These are phyloP conservation scores for Diabrotica undecimpunctata DNA, from an alignment of 1,140 invertebrate species.

Conservation along the genomic window DNA sequence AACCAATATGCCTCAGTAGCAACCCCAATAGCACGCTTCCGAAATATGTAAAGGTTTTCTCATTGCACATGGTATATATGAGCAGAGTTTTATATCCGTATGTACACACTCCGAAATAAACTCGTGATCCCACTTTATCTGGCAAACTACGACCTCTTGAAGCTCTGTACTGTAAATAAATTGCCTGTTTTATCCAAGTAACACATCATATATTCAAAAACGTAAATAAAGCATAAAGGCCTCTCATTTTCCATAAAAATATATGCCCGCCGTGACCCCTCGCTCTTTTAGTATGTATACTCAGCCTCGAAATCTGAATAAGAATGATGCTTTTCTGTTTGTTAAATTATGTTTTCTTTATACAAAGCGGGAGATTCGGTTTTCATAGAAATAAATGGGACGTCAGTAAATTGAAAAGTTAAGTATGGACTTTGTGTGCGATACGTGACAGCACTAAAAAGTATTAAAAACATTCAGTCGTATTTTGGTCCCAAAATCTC, in stretches of 20 bases:
- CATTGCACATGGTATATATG: no score
- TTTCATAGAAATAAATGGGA: constrained; percentile 27
- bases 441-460: constrained; percentile 29
- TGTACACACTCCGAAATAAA: neutral
- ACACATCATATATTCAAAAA: constrained; percentile 3
- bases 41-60: no score
- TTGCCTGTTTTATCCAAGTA: constrained; percentile 1
- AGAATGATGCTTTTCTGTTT: constrained; percentile 16
- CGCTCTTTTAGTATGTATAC: constrained; percentile 4
- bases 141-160: neutral
- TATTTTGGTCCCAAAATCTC: no score
- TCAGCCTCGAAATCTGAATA: constrained; percentile 5
- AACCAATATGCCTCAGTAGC: no score
- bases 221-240: constrained; percentile 2
- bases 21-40: no score
- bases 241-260: constrained; percentile 2
- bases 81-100: neutral
- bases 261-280: neutral
- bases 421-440: constrained; percentile 29
- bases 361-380: constrained; percentile 13
- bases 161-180: neutral
- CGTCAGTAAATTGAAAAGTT: constrained; percentile 32
- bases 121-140: constrained; percentile 1
- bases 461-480: constrained; percentile 11
- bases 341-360: constrained; percentile 8